Evolutionary conservation across 2,888 invertebrate genomes (phyloP), one percentile per base, ranked within the genome.

Genomic region (Hirudinaria manillensis): DNA sequence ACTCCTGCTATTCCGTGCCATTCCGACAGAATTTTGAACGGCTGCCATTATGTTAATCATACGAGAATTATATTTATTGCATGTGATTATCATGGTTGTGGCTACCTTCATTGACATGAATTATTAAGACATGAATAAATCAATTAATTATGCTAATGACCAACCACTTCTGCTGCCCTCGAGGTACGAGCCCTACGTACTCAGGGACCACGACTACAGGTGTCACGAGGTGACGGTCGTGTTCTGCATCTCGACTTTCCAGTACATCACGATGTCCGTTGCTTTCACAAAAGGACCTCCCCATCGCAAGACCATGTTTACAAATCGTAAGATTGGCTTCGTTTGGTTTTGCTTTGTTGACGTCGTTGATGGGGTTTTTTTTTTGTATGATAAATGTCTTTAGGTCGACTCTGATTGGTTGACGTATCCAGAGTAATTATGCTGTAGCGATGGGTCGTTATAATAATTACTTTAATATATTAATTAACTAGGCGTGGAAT

Each of bases 251-350:
- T 93, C 94, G 0, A 91, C 92, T 83, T 94, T 93, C 84, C 96
- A 96, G 82, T 96, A 96, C 82, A 91, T 96, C 3, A 91, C 91
- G 32, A 87, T 94, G 79, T 93, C 94, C 0, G 88, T 94, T 78
- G 91, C 92, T 0, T 96, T 93, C 84, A 93, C 94, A 0, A 93
- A 93, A 83, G 96, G 96, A 0, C 89, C 91, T 19, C 97, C 96
- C 0, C 96, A 94, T 83, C 88, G 96, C 45, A 90, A 90, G 80
- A 91, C 92, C 0, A 89, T 96, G 32, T 89, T 91, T 79, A 82
- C 83, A 0, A 97, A 96, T 73, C 65, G 78, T 78, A 71, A 76
- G 77, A 77, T 24, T n/a, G 24, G 34, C 7, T 19, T 75, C 16
- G 1, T n/a, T 19, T 45, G 34, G 7, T 7, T 56, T 10, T 53